Conservation (phyloP, 64 coral and sea anemone species). For the Porites australiensis region DNA sequence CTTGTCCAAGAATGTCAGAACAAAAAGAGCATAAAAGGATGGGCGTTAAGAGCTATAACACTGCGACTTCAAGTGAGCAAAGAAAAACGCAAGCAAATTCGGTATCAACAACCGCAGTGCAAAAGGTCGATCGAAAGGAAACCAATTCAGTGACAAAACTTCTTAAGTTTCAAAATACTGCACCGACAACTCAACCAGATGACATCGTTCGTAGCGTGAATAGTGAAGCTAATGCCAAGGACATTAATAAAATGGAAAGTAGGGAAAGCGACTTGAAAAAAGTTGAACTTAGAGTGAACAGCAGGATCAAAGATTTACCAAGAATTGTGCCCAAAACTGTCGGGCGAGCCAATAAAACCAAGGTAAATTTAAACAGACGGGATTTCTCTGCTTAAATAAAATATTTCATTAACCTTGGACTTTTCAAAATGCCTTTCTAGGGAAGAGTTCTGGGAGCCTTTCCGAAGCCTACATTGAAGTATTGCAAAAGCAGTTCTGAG, state of each 20-base stretch:
- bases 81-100: background rate
- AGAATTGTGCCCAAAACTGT: background rate
- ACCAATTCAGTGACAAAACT: background rate
- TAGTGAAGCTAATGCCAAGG: background rate
- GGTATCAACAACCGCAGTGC: background rate
- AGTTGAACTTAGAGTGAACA: background rate
- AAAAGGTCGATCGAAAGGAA: background rate
- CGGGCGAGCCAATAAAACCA: background rate
- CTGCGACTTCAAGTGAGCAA: background rate
- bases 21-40: background rate
- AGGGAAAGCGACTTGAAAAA: background rate
- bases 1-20: conserved; percentile 33
- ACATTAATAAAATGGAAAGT: background rate
- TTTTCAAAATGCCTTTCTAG: background rate
- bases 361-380: background rate
- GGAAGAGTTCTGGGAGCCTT: background rate
- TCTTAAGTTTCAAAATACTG: background rate
- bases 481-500: background rate
- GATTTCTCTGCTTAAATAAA: too few relatives aligned
- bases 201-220: background rate
- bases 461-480: background rate
- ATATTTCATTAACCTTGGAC: too few relatives aligned
- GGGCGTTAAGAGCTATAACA: background rate
- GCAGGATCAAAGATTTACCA: background rate
- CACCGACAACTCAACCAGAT: background rate